Conservation (phyloP, 2,888 invertebrate species). For the Athrips mouffetella region DNA sequence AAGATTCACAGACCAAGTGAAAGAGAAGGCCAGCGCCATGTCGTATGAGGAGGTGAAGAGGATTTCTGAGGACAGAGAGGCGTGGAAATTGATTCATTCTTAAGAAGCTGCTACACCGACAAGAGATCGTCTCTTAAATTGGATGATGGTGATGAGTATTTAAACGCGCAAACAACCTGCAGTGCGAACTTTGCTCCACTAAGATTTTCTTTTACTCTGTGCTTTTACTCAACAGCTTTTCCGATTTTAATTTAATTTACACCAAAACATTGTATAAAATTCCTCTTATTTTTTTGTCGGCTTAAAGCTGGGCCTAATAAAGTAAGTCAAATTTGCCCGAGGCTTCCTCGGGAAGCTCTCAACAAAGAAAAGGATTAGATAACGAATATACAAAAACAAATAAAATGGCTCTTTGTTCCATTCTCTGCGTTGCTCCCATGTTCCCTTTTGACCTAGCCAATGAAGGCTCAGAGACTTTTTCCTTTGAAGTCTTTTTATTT, state of each 20-base stretch:
- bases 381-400: slow-evolving; percentile 46
- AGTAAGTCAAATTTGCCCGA: slow-evolving; percentile 39
- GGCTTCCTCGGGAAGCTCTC: slow-evolving; percentile 33
- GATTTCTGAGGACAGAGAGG: too few species aligned
- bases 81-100: too few species aligned
- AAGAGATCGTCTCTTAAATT: too few species aligned
- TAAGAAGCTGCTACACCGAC: too few species aligned
- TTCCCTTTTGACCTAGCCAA: slow-evolving; percentile 25
- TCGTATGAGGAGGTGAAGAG: too few species aligned
- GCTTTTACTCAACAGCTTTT: not conserved
- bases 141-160: too few species aligned
- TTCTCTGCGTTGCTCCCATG: slow-evolving; percentile 27
- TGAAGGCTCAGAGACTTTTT: slow-evolving; percentile 16
- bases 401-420: slow-evolving; percentile 37
- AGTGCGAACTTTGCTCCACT: too few species aligned
- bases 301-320: slow-evolving; percentile 32
- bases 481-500: not conserved
- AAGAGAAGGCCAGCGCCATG: too few species aligned
- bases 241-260: not conserved
- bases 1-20: too few species aligned
- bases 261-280: slow-evolving; percentile 14
- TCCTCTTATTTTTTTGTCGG: slow-evolving; percentile 27
- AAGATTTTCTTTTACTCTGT: too few species aligned
- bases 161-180: too few species aligned
- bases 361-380: slow-evolving; percentile 43